Conservation (phyloP, 2,113 vertebrate species). For the Vulpes lagopus region DNA sequence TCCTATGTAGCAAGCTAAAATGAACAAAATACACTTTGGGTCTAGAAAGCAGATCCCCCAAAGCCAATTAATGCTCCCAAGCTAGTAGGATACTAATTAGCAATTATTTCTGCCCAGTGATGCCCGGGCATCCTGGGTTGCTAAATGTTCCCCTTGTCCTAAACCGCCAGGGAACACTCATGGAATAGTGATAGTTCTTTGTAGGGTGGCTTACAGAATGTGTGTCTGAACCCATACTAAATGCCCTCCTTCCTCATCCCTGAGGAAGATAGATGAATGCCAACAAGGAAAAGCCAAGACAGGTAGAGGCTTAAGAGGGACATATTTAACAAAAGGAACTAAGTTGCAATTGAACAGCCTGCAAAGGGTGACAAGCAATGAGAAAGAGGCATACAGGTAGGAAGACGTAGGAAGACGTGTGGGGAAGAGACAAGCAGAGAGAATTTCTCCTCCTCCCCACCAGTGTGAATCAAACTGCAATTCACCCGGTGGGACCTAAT, state of each 20-base stretch:
- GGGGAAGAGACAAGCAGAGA: background rate
- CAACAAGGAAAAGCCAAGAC: background rate
- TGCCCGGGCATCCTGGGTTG: conserved; percentile 61
- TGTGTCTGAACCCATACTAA: background rate
- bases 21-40: conserved; percentile 71
- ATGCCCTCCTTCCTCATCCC: background rate
- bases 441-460: background rate
- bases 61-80: conserved; percentile 79
- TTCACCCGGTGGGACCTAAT: conserved; percentile 30
- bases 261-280: conserved; percentile 40
- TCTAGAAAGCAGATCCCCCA: conserved; percentile 73
- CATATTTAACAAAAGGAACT: background rate
- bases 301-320: background rate
- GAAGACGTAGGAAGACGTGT: background rate
- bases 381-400: background rate
- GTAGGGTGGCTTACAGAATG: conserved; percentile 46
- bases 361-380: background rate
- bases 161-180: conserved; percentile 44
- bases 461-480: background rate
- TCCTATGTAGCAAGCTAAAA: conserved; percentile 66
- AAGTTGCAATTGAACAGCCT: background rate
- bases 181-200: conserved; percentile 48
- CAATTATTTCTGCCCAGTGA: conserved; percentile 80
- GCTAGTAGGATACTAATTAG: conserved; percentile 77
- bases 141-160: conserved; percentile 66